Evolutionary conservation across 2,888 invertebrate species (phyloP).

Genomic region (Lasioglossum morio): DNA sequence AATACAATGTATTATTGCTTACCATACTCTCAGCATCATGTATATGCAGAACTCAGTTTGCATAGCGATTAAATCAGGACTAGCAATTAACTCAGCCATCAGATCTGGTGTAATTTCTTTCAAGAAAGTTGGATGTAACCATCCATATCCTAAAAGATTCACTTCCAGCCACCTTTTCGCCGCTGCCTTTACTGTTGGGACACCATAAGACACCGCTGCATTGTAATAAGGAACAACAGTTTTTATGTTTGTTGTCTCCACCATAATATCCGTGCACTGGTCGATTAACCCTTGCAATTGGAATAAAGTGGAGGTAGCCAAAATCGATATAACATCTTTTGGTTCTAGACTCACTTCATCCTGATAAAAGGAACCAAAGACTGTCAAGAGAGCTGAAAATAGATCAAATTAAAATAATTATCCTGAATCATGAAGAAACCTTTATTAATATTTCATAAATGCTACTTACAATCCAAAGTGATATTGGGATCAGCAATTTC

Average conservation of each 20-base stretch:
- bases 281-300: slow-evolving; percentile 91
- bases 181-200: slow-evolving; percentile 87
- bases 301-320: slow-evolving; percentile 91
- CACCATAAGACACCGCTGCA: slow-evolving; percentile 89
- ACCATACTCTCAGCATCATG: slow-evolving; percentile 89
- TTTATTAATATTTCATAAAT: slow-evolving; percentile 1
- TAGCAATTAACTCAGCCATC: slow-evolving; percentile 88
- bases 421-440: background rate
- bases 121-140: slow-evolving; percentile 86
- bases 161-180: slow-evolving; percentile 90
- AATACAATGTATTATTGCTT: slow-evolving; percentile 25
- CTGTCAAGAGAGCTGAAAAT: slow-evolving; percentile 88
- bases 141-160: slow-evolving; percentile 88
- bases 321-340: slow-evolving; percentile 88
- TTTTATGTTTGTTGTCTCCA: slow-evolving; percentile 90
- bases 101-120: slow-evolving; percentile 88
- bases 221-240: slow-evolving; percentile 90
- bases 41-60: slow-evolving; percentile 93
- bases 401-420: background rate
- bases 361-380: slow-evolving; percentile 91
- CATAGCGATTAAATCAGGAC: slow-evolving; percentile 89
- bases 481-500: slow-evolving; percentile 90
- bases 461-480: slow-evolving; percentile 87
- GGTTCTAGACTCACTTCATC: slow-evolving; percentile 90
- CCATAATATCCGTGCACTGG: slow-evolving; percentile 90